Evolutionary conservation across 2,113 vertebrate genomes (phyloP).

Genomic region (Junco hyemalis): DNA sequence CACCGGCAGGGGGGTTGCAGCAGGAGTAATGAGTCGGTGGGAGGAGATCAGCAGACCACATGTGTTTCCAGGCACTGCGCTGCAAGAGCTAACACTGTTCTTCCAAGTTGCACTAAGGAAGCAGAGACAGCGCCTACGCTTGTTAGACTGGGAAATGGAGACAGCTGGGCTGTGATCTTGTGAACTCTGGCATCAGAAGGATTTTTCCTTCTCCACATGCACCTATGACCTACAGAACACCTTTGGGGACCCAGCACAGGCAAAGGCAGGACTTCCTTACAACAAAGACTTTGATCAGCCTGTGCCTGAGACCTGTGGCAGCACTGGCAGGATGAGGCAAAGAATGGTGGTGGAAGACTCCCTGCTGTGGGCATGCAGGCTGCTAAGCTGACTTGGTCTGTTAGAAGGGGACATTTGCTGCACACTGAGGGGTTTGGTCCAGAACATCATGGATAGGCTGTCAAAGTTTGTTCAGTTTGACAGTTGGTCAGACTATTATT

Average conservation of each 20-base stretch:
- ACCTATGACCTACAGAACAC: neutral
- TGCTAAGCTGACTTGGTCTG: neutral
- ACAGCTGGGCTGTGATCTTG: neutral
- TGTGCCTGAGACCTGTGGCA: neutral
- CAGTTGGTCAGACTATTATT: neutral
- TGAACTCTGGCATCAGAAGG: neutral
- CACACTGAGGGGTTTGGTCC: neutral
- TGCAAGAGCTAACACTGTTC: neutral
- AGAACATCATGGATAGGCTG: neutral
- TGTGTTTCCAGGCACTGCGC: neutral
- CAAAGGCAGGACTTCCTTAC: neutral
- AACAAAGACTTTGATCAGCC: neutral
- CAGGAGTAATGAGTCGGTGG: neutral
- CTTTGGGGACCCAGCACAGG: no score
- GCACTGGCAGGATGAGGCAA: neutral
- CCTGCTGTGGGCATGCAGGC: accelerated
- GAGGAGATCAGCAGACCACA: neutral
- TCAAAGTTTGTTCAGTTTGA: neutral
- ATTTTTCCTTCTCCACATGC: neutral
- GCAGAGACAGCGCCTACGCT: neutral
- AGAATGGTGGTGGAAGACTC: neutral
- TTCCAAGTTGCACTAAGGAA: neutral
- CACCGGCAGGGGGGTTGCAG: neutral
- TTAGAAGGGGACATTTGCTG: neutral
- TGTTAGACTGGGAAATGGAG: neutral